These are phyloP conservation scores for Menura novaehollandiae DNA, from an alignment of 2,113 vertebrate genomes.

Conservation along the genomic window DNA sequence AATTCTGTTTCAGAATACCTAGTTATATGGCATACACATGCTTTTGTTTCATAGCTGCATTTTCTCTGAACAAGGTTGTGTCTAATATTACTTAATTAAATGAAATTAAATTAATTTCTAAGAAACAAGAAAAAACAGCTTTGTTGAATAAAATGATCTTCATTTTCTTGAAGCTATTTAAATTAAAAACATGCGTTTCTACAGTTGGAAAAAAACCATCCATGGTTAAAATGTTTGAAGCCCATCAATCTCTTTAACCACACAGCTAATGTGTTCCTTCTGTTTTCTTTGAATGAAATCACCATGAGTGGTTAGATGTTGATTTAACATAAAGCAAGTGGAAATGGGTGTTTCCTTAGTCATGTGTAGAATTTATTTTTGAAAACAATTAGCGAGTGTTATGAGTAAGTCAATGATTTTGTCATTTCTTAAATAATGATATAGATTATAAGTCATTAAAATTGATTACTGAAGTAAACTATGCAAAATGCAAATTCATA, in stretches of 20 bases:
- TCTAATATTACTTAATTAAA: slow-evolving; percentile 62
- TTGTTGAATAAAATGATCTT: slow-evolving; percentile 70
- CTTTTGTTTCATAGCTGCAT: background rate
- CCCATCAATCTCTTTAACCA: slow-evolving; percentile 84
- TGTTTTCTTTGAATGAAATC: slow-evolving; percentile 85
- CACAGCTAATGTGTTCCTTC: slow-evolving; percentile 82
- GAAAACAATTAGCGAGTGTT: slow-evolving; percentile 78
- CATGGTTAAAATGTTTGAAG: slow-evolving; percentile 81
- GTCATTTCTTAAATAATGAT: slow-evolving; percentile 69
- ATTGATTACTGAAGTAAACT: slow-evolving; percentile 63
- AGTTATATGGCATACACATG: background rate
- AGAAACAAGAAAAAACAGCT: slow-evolving; percentile 62
- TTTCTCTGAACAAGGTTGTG: slow-evolving; percentile 47
- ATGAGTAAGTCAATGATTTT: slow-evolving; percentile 70
- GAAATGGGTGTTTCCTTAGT: slow-evolving; percentile 81
- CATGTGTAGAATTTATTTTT: slow-evolving; percentile 73
- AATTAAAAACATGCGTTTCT: slow-evolving; percentile 81
- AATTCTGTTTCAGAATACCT: background rate
- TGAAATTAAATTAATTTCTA: slow-evolving; percentile 68
- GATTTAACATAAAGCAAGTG: slow-evolving; percentile 88
- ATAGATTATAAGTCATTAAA: slow-evolving; percentile 64
- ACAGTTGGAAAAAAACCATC: slow-evolving; percentile 73
- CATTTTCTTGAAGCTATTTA: slow-evolving; percentile 72
- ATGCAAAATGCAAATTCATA: slow-evolving; percentile 55
- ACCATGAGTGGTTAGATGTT: slow-evolving; percentile 81